Evolutionary conservation across 2,797 vertebrate genomes (phyloP).

Genomic region (Chrysocyon brachyurus): DNA sequence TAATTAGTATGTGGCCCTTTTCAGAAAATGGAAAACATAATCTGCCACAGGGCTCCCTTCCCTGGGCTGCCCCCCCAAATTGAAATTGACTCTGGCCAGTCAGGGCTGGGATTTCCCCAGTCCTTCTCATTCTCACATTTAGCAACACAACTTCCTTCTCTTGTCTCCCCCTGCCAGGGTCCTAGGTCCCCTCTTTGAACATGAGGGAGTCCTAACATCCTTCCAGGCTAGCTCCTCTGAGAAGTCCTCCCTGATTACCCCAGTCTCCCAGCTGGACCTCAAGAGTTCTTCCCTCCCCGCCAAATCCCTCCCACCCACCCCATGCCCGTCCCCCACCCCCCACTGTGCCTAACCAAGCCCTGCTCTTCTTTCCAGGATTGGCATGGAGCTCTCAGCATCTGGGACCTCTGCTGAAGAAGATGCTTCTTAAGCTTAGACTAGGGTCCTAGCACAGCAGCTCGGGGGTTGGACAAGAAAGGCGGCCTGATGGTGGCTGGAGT

Average conservation of each 20-base stretch:
- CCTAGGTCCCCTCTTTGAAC: not conserved
- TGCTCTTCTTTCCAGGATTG: not conserved
- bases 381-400: not conserved
- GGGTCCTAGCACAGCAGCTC: not conserved
- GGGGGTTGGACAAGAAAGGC: not conserved
- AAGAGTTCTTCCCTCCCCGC: not conserved
- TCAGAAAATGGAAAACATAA: not conserved
- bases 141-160: not conserved
- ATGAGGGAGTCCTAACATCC: not conserved
- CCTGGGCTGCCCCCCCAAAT: not conserved
- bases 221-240: not conserved
- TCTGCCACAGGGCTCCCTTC: no score
- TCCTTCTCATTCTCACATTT: accelerated
- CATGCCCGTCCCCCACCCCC: not conserved
- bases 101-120: not conserved
- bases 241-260: not conserved
- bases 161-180: not conserved
- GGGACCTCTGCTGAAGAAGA: not conserved
- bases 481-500: not conserved
- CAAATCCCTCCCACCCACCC: no score
- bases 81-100: not conserved
- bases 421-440: not conserved
- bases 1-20: not conserved
- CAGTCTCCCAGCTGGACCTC: not conserved
- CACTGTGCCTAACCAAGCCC: not conserved